phyloP scores from a whole-genome alignment of 2,888 invertebrate species.

The Troides helena region DNA sequence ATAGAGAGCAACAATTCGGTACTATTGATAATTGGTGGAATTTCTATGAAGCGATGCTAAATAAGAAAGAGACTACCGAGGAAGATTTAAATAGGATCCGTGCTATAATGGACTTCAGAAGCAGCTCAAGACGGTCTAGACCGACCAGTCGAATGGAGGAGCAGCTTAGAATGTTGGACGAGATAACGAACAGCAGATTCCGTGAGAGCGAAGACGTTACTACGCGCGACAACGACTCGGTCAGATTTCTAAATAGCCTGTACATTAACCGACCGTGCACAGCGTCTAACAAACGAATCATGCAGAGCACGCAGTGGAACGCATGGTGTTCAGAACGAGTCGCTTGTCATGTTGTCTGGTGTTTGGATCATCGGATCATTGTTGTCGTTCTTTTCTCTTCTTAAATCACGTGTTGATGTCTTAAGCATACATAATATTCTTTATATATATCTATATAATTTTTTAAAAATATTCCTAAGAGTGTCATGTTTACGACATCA shows the following conservation, averaged over 20 bases:
- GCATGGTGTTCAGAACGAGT: constrained; percentile 40
- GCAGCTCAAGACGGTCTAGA: constrained; percentile 46
- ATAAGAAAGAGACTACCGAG: constrained; percentile 51
- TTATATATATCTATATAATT: background rate
- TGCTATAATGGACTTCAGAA: constrained; percentile 52
- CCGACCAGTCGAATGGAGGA: constrained; percentile 68
- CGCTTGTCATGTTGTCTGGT: constrained; percentile 39
- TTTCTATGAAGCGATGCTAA: constrained; percentile 67
- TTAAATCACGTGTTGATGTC: constrained; percentile 34
- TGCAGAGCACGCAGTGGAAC: constrained; percentile 41
- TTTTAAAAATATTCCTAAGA: background rate
- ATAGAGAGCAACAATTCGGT: constrained; percentile 70
- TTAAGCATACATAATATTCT: constrained; percentile 24
- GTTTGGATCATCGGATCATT: constrained; percentile 32
- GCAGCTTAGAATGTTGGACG: constrained; percentile 63
- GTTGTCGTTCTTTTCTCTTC: constrained; percentile 36
- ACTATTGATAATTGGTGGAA: constrained; percentile 76
- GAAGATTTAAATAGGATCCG: constrained; percentile 56
- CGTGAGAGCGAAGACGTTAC: constrained; percentile 60
- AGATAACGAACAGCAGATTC: constrained; percentile 61
- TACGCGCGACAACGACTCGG: constrained; percentile 63
- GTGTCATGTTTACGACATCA: constrained; percentile 32
- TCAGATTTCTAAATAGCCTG: constrained; percentile 52
- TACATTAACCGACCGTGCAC: constrained; percentile 41
- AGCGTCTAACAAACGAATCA: constrained; percentile 37